Conservation (phyloP, 2,888 invertebrate genomes). For the Callosobruchus maculatus region DNA sequence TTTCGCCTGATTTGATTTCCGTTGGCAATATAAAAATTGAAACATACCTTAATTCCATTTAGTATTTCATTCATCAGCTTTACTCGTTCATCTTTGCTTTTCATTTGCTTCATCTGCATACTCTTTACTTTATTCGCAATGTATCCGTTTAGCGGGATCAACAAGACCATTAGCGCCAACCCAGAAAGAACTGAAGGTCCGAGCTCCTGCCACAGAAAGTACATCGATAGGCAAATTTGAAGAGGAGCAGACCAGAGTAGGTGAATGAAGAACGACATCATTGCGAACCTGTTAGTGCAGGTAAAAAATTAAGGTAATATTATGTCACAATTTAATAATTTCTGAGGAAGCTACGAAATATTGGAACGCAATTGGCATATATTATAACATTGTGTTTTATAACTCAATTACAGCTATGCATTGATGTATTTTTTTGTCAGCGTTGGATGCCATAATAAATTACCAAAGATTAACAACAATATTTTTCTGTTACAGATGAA, state of each 20-base stretch:
- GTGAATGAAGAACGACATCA: constrained; percentile 47
- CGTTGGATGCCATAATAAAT: no score
- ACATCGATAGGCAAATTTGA: constrained; percentile 54
- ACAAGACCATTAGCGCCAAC: constrained; percentile 50
- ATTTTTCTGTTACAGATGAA: no score
- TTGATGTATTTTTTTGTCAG: no score
- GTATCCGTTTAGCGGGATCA: constrained; percentile 53
- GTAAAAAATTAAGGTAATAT: no score
- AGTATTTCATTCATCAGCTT: constrained; percentile 58
- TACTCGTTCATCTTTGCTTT: constrained; percentile 54
- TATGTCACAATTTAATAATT: no score
- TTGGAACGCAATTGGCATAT: no score
- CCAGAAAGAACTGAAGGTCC: constrained; percentile 61
- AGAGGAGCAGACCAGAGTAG: constrained; percentile 53
- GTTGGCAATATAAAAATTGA: no score
- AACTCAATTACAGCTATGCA: no score
- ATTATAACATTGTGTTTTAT: no score
- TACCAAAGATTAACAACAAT: no score
- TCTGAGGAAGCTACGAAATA: no score
- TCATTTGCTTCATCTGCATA: constrained; percentile 52
- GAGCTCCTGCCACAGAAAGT: constrained; percentile 51
- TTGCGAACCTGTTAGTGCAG: neutral
- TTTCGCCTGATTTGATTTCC: no score
- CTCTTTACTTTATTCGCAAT: constrained; percentile 50
- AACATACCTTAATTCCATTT: constrained; percentile 54